Conservation (phyloP, 92 coral and sea anemone genomes). For the Nematostella vectensis region DNA sequence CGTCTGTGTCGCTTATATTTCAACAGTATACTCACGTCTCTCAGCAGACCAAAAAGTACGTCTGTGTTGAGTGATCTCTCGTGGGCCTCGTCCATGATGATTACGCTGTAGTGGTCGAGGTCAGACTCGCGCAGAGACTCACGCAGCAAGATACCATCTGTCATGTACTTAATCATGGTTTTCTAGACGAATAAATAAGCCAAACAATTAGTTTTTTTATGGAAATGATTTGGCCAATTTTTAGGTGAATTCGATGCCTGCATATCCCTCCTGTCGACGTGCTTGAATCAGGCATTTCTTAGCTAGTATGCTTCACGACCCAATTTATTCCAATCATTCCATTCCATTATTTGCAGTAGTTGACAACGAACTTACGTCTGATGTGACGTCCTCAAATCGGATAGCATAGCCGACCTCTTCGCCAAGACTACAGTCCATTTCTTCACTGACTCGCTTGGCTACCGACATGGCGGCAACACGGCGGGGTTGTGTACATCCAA, state of each 20-base stretch:
- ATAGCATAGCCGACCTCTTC: slow-evolving; percentile 98
- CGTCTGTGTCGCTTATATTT: slow-evolving; percentile 94
- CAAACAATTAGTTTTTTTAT: not conserved
- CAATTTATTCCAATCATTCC: too few species aligned
- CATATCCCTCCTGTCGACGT: too few species aligned
- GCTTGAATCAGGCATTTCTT: too few species aligned
- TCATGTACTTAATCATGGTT: slow-evolving; percentile 96
- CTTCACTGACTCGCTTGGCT: slow-evolving; percentile 98
- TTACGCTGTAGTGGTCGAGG: slow-evolving; percentile 89
- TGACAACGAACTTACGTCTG: too few species aligned
- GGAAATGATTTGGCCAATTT: too few species aligned
- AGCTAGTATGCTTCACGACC: too few species aligned
- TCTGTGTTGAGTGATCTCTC: slow-evolving; percentile 97
- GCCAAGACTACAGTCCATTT: slow-evolving; percentile 68
- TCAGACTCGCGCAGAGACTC: slow-evolving; percentile 94
- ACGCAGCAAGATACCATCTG: slow-evolving; percentile 95
- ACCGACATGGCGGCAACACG: slow-evolving; percentile 99
- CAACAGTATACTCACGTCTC: slow-evolving; percentile 95
- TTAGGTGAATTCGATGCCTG: too few species aligned
- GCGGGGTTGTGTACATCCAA: slow-evolving; percentile 97
- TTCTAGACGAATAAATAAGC: slow-evolving; percentile 32
- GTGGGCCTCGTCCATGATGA: slow-evolving; percentile 99
- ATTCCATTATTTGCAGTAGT: too few species aligned
- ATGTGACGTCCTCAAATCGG: slow-evolving; percentile 96
- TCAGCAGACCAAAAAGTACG: slow-evolving; percentile 87